Percentiles rank a stretch among this genome's conserved stretches.
These are phyloP conservation scores for Zelostemma sp. DNA, from an alignment of 1,140 invertebrate genomes.

Conservation along the genomic window DNA sequence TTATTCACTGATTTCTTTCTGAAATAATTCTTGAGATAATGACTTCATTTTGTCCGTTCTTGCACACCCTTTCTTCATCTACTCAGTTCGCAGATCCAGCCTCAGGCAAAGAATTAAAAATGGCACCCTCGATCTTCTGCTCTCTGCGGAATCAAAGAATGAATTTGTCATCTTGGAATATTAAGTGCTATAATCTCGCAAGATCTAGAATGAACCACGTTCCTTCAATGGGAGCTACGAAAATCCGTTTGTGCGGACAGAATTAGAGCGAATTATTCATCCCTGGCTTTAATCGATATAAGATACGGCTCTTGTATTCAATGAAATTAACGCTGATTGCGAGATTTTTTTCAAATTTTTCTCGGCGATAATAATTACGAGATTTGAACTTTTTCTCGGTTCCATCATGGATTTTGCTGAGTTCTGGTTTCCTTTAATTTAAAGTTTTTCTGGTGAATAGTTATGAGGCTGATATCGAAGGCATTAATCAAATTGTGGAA, in stretches of 20 bases:
- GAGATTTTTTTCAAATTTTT: background rate
- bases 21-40: constrained; percentile 46
- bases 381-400: background rate
- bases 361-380: background rate
- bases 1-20: constrained; percentile 38
- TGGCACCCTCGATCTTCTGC: background rate
- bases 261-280: background rate
- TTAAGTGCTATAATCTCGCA: background rate
- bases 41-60: constrained; percentile 18
- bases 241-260: background rate
- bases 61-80: constrained; percentile 9
- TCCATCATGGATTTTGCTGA: background rate
- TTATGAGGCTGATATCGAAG: too few species aligned
- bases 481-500: too few species aligned
- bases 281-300: background rate
- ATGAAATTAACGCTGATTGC: constrained; percentile 2
- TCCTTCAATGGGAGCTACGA: background rate
- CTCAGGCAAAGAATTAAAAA: constrained; percentile 9
- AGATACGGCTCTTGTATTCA: background rate
- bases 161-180: constrained; percentile 14
- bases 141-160: constrained; percentile 12
- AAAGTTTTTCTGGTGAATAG: too few species aligned
- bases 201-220: background rate
- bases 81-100: background rate
- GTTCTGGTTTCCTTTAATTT: too few species aligned